Base-by-base conservation (phyloP, 2,113 vertebrate genomes). In the Atrichornis clamosus region DNA sequence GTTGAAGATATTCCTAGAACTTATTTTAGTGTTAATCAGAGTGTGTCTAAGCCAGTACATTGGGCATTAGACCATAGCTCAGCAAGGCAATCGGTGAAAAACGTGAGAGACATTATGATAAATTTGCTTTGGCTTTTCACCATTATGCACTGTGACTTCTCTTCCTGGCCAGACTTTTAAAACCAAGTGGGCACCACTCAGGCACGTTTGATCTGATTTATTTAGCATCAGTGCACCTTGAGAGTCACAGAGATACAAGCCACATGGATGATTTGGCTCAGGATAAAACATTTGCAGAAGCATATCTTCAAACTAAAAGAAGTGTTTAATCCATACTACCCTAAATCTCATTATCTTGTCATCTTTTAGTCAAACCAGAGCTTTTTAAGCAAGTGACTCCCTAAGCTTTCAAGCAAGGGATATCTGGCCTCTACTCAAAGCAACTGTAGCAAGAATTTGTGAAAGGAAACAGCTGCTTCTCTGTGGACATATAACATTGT, bases 61-160 rank as follows among this genome's bases (percentile, higher is more conserved):
- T 47, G 37, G 70, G 27, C 42, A 35, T 44, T 44, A 90, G 67
- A 56, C 12, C 2, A 1, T 6, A 63, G 60, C 10, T 95, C 39
- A 88, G 73, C n/a, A 84, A 84, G 53, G 3, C 80, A 84, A 4
- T 9, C 9, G 17, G 63, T 69, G 15, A 70, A 67, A 89, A 87
- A 32, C 39, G 10, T 9, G 21, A 80, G 22, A 37, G 28, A 62
- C 58, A 33, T 63, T 3, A 49, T 21, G 11, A 68, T 44, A 13
- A 63, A 42, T 83, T 59, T 89, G 24, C 35, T 90, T 65, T 60
- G 72, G 23, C 17, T 83, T 88, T 80, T 74, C 19, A 32, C 7
- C 1, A 0, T 44, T 67, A 24, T 4, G 7, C 50, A 60, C 21
- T 10, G 8, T 84, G 30, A n/a, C 24, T 18, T 37, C 0, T 0